phyloP scores from a whole-genome alignment of 2,113 vertebrate genomes.

The Sclerurus mexicanus region DNA sequence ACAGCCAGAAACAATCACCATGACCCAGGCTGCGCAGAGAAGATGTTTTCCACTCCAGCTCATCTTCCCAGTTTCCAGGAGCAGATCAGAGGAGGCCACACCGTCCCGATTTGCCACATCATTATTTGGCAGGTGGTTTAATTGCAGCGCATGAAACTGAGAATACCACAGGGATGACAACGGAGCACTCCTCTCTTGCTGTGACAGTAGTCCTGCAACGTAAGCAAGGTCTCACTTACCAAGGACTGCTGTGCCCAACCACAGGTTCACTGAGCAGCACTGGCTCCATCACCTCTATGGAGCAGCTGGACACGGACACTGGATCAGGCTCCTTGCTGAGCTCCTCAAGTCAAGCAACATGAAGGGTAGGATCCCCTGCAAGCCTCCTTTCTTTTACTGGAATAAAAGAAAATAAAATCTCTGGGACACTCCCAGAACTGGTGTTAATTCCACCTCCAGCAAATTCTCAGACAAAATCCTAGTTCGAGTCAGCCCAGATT shows the following conservation, averaged over 20 bases:
- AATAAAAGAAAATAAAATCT: neutral
- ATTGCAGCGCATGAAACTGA: constrained; percentile 40
- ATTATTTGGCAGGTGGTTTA: constrained; percentile 47
- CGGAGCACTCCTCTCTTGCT: neutral
- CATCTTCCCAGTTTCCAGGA: constrained; percentile 18
- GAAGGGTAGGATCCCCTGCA: neutral
- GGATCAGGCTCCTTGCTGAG: neutral
- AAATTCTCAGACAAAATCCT: neutral
- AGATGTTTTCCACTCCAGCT: constrained; percentile 51
- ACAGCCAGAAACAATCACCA: neutral
- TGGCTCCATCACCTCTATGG: neutral
- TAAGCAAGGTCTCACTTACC: neutral
- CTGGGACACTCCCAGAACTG: fast-evolving
- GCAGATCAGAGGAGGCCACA: constrained; percentile 17
- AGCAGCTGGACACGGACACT: neutral
- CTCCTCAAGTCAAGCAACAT: neutral
- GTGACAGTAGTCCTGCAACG: neutral
- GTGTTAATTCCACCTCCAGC: neutral
- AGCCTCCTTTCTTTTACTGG: neutral
- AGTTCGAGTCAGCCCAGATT: neutral
- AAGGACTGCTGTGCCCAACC: neutral
- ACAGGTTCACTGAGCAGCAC: neutral
- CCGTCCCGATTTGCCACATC: constrained; percentile 49
- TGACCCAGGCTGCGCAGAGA: neutral
- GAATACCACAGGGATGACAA: constrained; percentile 57